Percentiles rank a stretch among this genome's conserved stretches.
Evolutionary conservation across 30 jellyfish, hydroid and myxozoan genomes (phyloP).

Genomic region (Hydractinia symbiolongicarpus): DNA sequence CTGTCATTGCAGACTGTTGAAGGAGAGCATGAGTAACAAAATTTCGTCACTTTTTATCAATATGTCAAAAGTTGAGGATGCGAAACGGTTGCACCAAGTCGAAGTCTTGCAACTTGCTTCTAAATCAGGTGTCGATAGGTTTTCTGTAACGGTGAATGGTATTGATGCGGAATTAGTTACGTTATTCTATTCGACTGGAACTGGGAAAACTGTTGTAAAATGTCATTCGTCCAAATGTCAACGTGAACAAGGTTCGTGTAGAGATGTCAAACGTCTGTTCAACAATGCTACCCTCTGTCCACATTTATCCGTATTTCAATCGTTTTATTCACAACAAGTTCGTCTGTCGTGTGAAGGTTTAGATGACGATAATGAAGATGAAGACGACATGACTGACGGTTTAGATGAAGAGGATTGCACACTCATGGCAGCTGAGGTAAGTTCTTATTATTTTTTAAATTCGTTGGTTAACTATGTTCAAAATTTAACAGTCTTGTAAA

Average conservation of each 20-base stretch:
- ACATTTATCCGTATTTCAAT: not conserved
- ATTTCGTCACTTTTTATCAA: not conserved
- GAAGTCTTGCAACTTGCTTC: not conserved
- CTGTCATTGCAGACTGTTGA: no score
- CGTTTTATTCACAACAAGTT: slow-evolving; percentile 5
- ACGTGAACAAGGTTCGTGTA: not conserved
- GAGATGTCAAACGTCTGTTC: not conserved
- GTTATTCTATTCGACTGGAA: no score
- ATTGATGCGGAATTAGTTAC: no score
- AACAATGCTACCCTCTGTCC: not conserved
- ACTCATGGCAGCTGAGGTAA: not conserved
- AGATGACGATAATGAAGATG: not conserved
- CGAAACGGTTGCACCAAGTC: not conserved
- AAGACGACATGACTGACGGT: not conserved
- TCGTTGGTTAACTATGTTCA: no score
- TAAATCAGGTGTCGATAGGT: no score
- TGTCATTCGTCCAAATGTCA: not conserved
- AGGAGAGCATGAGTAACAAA: no score
- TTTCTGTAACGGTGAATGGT: no score
- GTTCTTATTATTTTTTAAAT: no score
- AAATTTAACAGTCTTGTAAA: no score
- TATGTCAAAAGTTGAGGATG: not conserved
- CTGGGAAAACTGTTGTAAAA: not conserved
- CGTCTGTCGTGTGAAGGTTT: not conserved
- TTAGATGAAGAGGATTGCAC: not conserved